A percentile compares a stretch with the other conserved stretches of the same genome.
Conservation (phyloP, 2,888 invertebrate species). For the Ochropacha duplaris region DNA sequence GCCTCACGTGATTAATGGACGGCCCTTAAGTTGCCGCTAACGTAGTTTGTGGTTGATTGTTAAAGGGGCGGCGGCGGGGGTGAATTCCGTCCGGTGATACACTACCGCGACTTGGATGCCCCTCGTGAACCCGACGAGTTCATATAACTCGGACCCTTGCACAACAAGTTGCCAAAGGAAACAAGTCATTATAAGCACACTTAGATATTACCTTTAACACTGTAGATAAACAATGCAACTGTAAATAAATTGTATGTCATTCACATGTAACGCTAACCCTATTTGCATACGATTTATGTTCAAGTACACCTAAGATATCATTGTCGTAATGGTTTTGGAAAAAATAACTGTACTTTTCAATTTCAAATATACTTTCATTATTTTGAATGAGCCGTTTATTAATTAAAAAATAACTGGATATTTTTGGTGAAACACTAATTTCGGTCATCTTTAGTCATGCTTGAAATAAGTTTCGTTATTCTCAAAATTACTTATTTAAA, state of each 20-base stretch:
- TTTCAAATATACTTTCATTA: constrained; percentile 17
- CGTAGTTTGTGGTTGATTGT: constrained; percentile 70
- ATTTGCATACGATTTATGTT: constrained; percentile 10
- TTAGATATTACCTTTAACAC: constrained; percentile 14
- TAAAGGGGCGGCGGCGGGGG: constrained; percentile 87
- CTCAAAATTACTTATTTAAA: too few species aligned
- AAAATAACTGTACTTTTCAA: constrained; percentile 24
- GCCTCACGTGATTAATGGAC: too few species aligned
- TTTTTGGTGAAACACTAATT: not conserved
- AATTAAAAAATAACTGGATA: not conserved
- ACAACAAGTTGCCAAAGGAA: constrained; percentile 43
- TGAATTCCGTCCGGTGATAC: constrained; percentile 94
- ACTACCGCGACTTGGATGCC: constrained; percentile 96
- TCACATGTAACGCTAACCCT: constrained; percentile 12
- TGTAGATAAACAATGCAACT: constrained; percentile 22
- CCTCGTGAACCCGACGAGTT: constrained; percentile 95
- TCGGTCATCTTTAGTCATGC: not conserved
- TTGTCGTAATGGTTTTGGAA: constrained; percentile 12
- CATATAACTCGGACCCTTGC: constrained; percentile 77
- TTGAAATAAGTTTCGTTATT: too few species aligned
- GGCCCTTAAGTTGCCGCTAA: constrained; percentile 39
- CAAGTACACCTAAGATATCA: constrained; percentile 15
- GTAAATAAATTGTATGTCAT: constrained; percentile 17
- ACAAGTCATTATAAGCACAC: constrained; percentile 22
- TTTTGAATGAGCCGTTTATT: not conserved